These are phyloP conservation scores for Patella pellucida DNA, from an alignment of 2,888 invertebrate genomes.

Conservation along the genomic window DNA sequence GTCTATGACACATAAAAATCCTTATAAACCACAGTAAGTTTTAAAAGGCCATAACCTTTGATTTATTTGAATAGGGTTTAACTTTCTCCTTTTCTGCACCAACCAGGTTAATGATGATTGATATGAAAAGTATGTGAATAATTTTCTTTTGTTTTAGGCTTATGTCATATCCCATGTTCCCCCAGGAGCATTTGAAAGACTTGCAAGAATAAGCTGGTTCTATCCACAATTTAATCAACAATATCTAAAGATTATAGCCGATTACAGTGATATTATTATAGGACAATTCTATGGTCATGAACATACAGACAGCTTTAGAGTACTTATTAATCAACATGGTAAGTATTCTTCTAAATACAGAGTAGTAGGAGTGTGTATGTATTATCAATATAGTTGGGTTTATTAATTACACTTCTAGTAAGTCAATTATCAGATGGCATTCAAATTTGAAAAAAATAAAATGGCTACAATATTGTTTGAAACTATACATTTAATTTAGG, in stretches of 20 bases:
- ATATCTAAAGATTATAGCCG: constrained; percentile 82
- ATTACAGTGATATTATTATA: constrained; percentile 84
- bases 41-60: too few species aligned
- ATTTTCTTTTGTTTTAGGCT: constrained; percentile 75
- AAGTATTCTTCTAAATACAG: constrained; percentile 6
- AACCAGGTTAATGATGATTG: too few species aligned
- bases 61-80: too few species aligned
- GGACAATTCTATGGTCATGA: constrained; percentile 94
- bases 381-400: too few species aligned
- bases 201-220: constrained; percentile 77
- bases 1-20: too few species aligned
- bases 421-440: not conserved
- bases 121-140: too few species aligned
- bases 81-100: too few species aligned
- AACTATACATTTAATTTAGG: too few species aligned
- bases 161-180: constrained; percentile 92
- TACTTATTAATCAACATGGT: constrained; percentile 50
- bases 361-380: too few species aligned
- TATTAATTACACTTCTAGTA: too few species aligned
- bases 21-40: too few species aligned
- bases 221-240: constrained; percentile 83
- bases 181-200: constrained; percentile 78
- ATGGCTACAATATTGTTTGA: too few species aligned
- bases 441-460: not conserved
- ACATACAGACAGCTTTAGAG: constrained; percentile 89